phyloP scores from a whole-genome alignment of 2,888 invertebrate genomes.

The Sinohyriopsis cumingii region DNA sequence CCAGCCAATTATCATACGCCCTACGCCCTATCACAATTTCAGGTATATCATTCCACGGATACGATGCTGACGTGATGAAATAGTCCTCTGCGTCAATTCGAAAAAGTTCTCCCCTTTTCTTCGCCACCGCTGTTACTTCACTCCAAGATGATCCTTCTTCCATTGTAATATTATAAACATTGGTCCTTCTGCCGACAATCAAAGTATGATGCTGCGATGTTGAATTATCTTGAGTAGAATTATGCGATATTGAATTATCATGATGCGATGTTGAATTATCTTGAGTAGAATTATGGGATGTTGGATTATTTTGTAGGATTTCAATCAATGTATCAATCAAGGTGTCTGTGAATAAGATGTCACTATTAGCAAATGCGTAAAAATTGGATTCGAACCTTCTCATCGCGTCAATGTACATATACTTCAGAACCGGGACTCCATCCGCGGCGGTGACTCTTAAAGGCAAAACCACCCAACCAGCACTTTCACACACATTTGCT shows the following conservation, averaged over 20 bases:
- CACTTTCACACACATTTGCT: conserved; percentile 19
- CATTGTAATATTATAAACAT: conserved; percentile 48
- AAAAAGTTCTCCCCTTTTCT: conserved; percentile 48
- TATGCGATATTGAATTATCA: neutral
- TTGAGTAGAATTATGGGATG: conserved; percentile 6
- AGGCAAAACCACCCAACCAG: conserved; percentile 48
- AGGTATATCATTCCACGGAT: conserved; percentile 58
- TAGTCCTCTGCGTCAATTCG: conserved; percentile 56
- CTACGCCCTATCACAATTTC: conserved; percentile 60
- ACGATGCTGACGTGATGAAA: conserved; percentile 52
- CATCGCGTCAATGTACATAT: conserved; percentile 57
- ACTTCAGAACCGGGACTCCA: conserved; percentile 56
- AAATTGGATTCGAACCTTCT: conserved; percentile 44
- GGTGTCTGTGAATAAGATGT: conserved; percentile 55
- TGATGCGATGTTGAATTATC: conserved; percentile 8
- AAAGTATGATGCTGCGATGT: conserved; percentile 25
- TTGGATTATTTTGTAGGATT: conserved; percentile 4
- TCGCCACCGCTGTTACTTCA: conserved; percentile 33
- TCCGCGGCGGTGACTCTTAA: conserved; percentile 35
- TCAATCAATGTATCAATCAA: conserved; percentile 41
- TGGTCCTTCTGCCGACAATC: conserved; percentile 49
- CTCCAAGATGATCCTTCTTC: conserved; percentile 36
- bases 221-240: conserved; percentile 13
- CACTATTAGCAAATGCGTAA: conserved; percentile 60
- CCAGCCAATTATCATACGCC: conserved; percentile 64